Percentiles rank a stretch among this genome's conserved stretches.
These are phyloP conservation scores for Acronicta leporina DNA, from an alignment of 2,888 invertebrate genomes.

Conservation along the genomic window DNA sequence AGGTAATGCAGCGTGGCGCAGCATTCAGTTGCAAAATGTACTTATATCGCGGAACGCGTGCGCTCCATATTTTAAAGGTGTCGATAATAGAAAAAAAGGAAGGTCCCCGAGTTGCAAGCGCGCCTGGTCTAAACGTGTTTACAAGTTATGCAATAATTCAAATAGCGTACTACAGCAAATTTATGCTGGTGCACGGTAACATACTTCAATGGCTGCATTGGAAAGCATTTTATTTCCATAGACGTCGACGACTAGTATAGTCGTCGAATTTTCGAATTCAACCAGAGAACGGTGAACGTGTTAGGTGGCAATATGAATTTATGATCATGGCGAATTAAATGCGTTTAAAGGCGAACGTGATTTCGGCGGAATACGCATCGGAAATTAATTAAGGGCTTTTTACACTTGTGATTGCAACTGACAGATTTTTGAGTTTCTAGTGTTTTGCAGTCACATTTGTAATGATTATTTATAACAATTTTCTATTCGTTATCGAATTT, in stretches of 20 bases:
- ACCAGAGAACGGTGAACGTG: constrained; percentile 74
- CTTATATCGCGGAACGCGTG: constrained; percentile 61
- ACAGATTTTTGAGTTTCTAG: constrained; percentile 29
- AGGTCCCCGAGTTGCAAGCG: constrained; percentile 71
- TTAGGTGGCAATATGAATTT: constrained; percentile 85
- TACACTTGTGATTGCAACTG: constrained; percentile 63
- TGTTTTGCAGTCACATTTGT: constrained; percentile 15
- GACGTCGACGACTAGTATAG: constrained; percentile 71
- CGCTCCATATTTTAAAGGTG: constrained; percentile 67
- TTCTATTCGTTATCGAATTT: too few relatives aligned
- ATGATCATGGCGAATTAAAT: constrained; percentile 83
- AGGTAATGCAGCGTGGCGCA: constrained; percentile 31
- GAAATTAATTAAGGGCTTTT: constrained; percentile 80
- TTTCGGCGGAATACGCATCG: constrained; percentile 71
- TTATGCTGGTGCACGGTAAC: constrained; percentile 85
- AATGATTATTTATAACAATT: constrained; percentile 24
- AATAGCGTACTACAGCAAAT: constrained; percentile 84
- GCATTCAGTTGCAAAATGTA: constrained; percentile 47
- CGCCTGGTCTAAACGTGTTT: constrained; percentile 82
- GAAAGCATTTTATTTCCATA: constrained; percentile 86
- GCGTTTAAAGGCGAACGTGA: constrained; percentile 77
- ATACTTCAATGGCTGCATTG: constrained; percentile 86
- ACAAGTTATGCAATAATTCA: constrained; percentile 88
- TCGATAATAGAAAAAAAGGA: constrained; percentile 72
- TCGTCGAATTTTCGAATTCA: constrained; percentile 80